Base-by-base conservation (phyloP, 2,113 vertebrate species). In the Garra rufa region DNA sequence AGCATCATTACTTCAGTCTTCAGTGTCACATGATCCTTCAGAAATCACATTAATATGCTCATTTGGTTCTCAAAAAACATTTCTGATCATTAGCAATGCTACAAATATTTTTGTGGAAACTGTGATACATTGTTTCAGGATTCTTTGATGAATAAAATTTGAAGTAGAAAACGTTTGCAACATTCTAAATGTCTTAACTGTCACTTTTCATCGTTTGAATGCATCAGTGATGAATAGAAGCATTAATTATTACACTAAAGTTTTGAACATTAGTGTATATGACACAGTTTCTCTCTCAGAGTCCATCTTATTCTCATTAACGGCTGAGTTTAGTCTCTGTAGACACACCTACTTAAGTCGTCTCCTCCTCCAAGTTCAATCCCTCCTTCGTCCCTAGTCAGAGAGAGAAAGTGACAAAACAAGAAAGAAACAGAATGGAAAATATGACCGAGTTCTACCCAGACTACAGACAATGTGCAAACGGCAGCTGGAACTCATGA, bases 381-480 rank as follows among this genome's bases (percentile, higher is more conserved):
- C 87, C 88, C 82, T 88, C 90, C 91, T 90, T 80, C 91, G 88
- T 82, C 86, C 88, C 86, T 85, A 75, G 81, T 82, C 87, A 88
- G 86, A 86, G 88, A 92, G 38, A 44, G 89, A 91, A 88, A 91
- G 91, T 75, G 81, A 88, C 81, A 80, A 77, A 71, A 79, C 55
- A 41, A 82, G 65, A 74, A 79, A 82, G 87, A 91, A 85, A 86
- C 83, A 69, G 88, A 88, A 94, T 93, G 95, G 94, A 95, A 95
- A 95, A 93, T 93, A 88, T 95, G 93, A 95, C 92, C 88, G 90
- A 88, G 90, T 94, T 93, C 91, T 94, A 92, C 90, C 93, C 91
- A 90, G 89, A 91, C 93, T 91, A 87, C 84, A 93, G 94, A 95
- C 94, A 93, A 94, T 94, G 90, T 91, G 91, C 85, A 50, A 50